These are phyloP conservation scores for Anas platyrhynchos DNA, from an alignment of 2,113 vertebrate species.

Conservation along the genomic window DNA sequence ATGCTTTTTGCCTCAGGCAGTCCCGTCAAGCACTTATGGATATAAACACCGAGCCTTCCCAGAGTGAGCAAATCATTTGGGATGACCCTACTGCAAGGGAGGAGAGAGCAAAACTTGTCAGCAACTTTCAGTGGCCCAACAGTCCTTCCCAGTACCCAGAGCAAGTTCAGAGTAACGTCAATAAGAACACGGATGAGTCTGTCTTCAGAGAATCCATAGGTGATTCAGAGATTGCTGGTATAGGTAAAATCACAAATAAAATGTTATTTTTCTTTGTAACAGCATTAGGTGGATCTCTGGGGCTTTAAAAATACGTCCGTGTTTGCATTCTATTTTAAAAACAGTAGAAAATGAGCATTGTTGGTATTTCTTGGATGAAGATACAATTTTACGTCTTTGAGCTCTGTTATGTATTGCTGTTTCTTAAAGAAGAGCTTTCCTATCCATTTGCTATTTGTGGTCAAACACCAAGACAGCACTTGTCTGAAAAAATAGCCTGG, in stretches of 20 bases:
- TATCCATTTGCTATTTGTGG: background rate
- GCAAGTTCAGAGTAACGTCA: constrained; percentile 48
- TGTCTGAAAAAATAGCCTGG: background rate
- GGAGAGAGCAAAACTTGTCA: constrained; percentile 93
- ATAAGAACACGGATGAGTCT: constrained; percentile 54
- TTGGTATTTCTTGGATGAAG: background rate
- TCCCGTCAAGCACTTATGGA: constrained; percentile 83
- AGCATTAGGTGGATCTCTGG: background rate
- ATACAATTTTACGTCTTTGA: background rate
- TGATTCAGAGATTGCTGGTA: constrained; percentile 84
- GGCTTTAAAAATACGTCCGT: background rate
- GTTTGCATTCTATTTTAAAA: background rate
- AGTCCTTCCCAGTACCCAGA: constrained; percentile 91
- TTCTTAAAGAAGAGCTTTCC: background rate
- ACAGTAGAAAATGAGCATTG: background rate
- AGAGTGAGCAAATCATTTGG: constrained; percentile 98
- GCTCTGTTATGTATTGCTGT: background rate
- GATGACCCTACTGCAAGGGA: constrained; percentile 96
- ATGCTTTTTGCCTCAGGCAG: constrained; percentile 76
- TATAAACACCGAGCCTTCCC: constrained; percentile 93
- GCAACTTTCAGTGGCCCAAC: constrained; percentile 93
- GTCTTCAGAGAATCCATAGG: constrained; percentile 77
- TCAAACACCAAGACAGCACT: background rate
- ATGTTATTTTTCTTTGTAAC: background rate
- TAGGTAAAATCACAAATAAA: constrained; percentile 76